Percentiles rank a stretch among this genome's conserved stretches.
These are phyloP conservation scores for Semotilus atromaculatus DNA, from an alignment of 2,797 vertebrate species.

Conservation along the genomic window DNA sequence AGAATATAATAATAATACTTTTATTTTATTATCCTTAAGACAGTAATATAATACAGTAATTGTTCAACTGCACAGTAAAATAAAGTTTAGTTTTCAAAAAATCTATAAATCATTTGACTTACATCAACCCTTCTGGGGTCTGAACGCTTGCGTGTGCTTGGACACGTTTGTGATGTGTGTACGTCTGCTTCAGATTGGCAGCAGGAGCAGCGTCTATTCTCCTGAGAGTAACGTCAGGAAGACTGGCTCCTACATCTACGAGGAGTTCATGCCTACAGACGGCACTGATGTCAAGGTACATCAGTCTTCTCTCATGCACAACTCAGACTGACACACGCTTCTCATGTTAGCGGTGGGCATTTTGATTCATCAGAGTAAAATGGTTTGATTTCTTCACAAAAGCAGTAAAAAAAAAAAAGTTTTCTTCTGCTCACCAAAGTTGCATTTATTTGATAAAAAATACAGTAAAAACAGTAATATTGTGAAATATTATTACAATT, in stretches of 20 bases:
- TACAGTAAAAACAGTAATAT: too few relatives aligned
- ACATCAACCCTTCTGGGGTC: too few relatives aligned
- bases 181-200: slow-evolving; percentile 82
- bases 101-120: neutral
- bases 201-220: slow-evolving; percentile 90
- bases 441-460: too few relatives aligned
- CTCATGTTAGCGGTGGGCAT: too few relatives aligned
- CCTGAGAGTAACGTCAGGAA: slow-evolving; percentile 89
- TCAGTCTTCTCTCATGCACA: neutral
- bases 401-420: too few relatives aligned
- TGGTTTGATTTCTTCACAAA: too few relatives aligned
- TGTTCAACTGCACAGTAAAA: neutral
- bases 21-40: neutral
- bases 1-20: neutral
- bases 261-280: slow-evolving; percentile 92
- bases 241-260: slow-evolving; percentile 91
- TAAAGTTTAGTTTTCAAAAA: neutral
- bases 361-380: neutral
- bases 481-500: too few relatives aligned
- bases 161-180: neutral
- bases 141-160: neutral
- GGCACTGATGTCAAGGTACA: slow-evolving; percentile 90
- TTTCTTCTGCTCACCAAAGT: too few relatives aligned
- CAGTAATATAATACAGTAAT: neutral
- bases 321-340: neutral